A percentile compares a stretch with the other conserved stretches of the same genome.
phyloP scores from a whole-genome alignment of 2,888 invertebrate species.

The Caenorhabditis doughertyi region DNA sequence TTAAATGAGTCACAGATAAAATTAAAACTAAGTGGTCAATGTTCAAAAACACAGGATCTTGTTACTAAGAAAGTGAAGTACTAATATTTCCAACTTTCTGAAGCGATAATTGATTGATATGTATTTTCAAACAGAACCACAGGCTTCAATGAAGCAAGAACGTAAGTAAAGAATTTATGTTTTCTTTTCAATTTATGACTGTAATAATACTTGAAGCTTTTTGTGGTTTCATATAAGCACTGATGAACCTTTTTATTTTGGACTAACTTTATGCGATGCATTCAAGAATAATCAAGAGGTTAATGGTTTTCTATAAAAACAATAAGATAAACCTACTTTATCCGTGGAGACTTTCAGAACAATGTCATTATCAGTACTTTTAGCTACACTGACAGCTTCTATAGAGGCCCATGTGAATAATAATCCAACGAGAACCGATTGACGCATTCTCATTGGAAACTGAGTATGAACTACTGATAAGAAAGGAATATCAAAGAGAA shows the following conservation, averaged over 20 bases:
- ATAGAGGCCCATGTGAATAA: conserved; percentile 11
- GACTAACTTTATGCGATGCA: too few relatives aligned
- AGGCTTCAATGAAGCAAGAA: too few relatives aligned
- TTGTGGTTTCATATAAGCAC: too few relatives aligned
- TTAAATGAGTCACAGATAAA: conserved; percentile 7
- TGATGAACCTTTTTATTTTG: too few relatives aligned
- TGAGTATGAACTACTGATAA: conserved; percentile 34
- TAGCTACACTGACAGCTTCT: conserved; percentile 28
- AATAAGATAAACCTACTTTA: conserved; percentile 32
- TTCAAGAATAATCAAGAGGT: background rate
- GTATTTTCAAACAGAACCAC: too few relatives aligned
- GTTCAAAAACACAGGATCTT: background rate
- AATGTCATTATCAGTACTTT: conserved; percentile 53
- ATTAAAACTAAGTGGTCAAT: conserved; percentile 21
- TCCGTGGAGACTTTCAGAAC: conserved; percentile 62
- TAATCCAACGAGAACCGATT: conserved; percentile 6
- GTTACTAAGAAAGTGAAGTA: too few relatives aligned
- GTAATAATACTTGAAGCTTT: too few relatives aligned
- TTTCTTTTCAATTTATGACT: too few relatives aligned
- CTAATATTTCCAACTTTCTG: too few relatives aligned
- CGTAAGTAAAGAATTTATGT: too few relatives aligned
- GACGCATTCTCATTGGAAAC: conserved; percentile 28
- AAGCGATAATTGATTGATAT: too few relatives aligned
- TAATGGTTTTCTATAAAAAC: background rate
- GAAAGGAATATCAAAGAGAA: conserved; percentile 47